Base-by-base conservation (phyloP, 2,113 vertebrate genomes). In the Gasterosteus nipponicus region DNA sequence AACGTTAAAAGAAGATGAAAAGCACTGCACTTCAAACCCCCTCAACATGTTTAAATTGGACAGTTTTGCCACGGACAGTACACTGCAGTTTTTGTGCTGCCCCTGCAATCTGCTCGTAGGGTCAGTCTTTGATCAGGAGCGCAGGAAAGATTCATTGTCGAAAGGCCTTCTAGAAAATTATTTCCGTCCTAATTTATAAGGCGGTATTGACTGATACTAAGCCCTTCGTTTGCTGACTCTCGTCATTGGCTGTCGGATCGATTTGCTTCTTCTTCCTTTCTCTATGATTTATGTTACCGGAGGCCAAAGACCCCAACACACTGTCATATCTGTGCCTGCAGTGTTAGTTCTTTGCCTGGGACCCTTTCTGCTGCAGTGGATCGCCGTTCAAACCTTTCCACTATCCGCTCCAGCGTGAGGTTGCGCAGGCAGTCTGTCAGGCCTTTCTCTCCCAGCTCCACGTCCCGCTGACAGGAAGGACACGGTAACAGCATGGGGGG, bases 331-430 rank as follows among this genome's bases (percentile, higher is more conserved):
- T 14, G 10, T 31, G n/a, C 35, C 2, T 14, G 64, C 33, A 38
- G 14, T 8, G 26, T 64, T 14, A 41, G 38, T 33, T 53, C 33
- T 66, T 33, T 49, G 6, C 16, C 39, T 44, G 54, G 62, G 67
- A 31, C 19, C 35, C 15, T 54, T 16, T 59, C 51, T 60, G 62
- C 22, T 49, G 22, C 15, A 78, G 49, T 49, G 3, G 31, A 19
- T 60, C 41, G n/a, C 2, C 10, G 47, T 29, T 12, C 53, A 58
- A 59, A 99, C 76, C 98, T 95, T 85, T 99, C 97, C 80, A 98
- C 97, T 15, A 98, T 96, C 2, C 97, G 95, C 87, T 99, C 98
- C 92, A 99, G 92, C 0, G 97, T 98, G 88, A 99, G 95, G 93
- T 99, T 99, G 7, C 98, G 95, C 83, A 98, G 96, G 49, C 98